A percentile compares a stretch with the other conserved stretches of the same genome.
phyloP scores from a whole-genome alignment of 2,113 vertebrate species.

The Nerophis ophidion region DNA sequence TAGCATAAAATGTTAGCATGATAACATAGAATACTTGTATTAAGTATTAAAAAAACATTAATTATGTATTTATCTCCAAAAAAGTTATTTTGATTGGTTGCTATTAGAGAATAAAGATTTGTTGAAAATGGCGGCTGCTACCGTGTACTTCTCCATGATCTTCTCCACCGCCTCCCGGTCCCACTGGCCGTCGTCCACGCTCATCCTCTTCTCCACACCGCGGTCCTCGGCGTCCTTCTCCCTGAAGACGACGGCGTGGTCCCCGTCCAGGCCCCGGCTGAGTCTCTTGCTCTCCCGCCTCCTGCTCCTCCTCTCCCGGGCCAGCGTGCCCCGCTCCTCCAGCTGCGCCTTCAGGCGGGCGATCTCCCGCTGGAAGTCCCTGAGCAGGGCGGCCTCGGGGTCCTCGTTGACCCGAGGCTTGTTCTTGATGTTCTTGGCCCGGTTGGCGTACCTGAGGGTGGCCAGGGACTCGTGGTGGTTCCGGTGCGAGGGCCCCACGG shows the following conservation, averaged over 20 bases:
- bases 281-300: conserved; percentile 77
- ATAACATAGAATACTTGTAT: no score
- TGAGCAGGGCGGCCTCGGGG: conserved; percentile 90
- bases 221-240: conserved; percentile 68
- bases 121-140: conserved; percentile 26
- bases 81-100: no score
- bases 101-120: no score
- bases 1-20: no score
- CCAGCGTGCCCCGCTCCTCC: conserved; percentile 84
- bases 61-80: no score
- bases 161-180: conserved; percentile 87
- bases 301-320: conserved; percentile 80
- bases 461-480: conserved; percentile 88
- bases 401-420: conserved; percentile 93
- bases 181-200: conserved; percentile 81
- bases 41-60: no score
- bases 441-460: conserved; percentile 88
- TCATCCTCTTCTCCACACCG: conserved; percentile 82
- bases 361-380: conserved; percentile 95
- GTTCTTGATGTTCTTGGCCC: conserved; percentile 97
- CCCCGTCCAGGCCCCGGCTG: conserved; percentile 59
- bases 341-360: conserved; percentile 87
- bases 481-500: conserved; percentile 84
- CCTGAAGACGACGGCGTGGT: conserved; percentile 49
- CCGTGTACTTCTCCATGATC: conserved; percentile 93